A percentile compares a stretch with the other conserved stretches of the same genome.
Evolutionary conservation across 2,113 vertebrate genomes (phyloP).

Genomic region (Centropus bengalensis): DNA sequence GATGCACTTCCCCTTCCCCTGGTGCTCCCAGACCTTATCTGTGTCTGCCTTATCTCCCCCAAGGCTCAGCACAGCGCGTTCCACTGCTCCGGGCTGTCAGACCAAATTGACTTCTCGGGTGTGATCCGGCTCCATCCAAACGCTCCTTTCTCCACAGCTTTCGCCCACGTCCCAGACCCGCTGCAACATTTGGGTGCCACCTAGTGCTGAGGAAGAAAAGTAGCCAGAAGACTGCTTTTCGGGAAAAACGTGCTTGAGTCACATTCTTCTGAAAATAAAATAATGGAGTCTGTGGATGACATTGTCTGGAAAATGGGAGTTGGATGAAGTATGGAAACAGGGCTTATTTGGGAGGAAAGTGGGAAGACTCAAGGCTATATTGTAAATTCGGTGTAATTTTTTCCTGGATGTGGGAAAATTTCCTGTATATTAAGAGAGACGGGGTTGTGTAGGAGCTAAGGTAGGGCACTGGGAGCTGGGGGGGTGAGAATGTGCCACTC

Average conservation of each 20-base stretch:
- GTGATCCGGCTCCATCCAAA: background rate
- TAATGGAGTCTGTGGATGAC: background rate
- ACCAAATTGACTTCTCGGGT: background rate
- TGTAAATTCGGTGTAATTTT: background rate
- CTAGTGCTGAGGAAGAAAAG: background rate
- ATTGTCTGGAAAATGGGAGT: background rate
- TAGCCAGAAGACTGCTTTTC: background rate
- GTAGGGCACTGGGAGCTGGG: background rate
- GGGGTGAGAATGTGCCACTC: background rate
- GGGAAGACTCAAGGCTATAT: background rate
- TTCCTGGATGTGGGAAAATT: background rate
- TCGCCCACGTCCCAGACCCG: background rate
- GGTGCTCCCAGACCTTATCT: no score
- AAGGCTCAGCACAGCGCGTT: background rate
- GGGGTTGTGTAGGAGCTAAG: background rate
- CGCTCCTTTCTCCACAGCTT: fast-evolving
- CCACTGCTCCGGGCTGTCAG: background rate
- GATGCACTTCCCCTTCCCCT: background rate
- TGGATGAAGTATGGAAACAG: background rate
- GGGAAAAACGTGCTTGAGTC: background rate
- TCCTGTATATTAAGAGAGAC: no score
- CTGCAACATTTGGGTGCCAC: background rate
- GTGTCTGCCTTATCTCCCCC: background rate
- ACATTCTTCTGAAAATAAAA: background rate
- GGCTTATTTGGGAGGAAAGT: background rate